A percentile compares a stretch with the other conserved stretches of the same genome.
Conservation (phyloP, 2,113 vertebrate genomes). For the Hoplias malabaricus region DNA sequence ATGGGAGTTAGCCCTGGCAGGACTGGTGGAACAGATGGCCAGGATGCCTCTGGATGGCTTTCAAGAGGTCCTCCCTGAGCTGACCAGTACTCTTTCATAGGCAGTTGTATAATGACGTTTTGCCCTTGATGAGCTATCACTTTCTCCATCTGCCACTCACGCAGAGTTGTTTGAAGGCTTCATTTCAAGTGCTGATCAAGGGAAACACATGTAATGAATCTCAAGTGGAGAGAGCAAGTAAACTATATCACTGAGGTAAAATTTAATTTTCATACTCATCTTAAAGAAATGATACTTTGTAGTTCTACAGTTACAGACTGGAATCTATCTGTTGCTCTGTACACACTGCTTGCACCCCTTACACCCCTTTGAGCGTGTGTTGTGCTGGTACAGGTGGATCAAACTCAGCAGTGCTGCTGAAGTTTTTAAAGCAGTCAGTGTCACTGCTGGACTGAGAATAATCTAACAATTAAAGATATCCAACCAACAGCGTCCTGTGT, state of each 20-base stretch:
- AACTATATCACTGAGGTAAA: background rate
- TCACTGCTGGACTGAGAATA: no score
- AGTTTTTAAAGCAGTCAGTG: no score
- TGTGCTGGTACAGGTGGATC: no score
- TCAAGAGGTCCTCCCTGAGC: slow-evolving; percentile 36
- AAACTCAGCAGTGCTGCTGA: no score
- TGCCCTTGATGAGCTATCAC: slow-evolving; percentile 24
- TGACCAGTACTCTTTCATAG: slow-evolving; percentile 33
- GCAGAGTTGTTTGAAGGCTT: background rate
- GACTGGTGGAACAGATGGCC: slow-evolving; percentile 35
- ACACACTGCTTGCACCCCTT: no score
- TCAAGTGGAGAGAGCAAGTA: background rate
- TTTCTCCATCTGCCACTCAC: slow-evolving; percentile 19
- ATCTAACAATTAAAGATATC: no score
- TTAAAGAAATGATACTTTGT: no score
- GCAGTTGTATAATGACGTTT: slow-evolving; percentile 31
- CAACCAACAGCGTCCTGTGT: no score
- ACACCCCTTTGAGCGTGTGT: no score
- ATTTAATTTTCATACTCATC: background rate
- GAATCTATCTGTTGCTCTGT: no score
- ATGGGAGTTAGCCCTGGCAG: slow-evolving; percentile 35
- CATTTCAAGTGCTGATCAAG: background rate
- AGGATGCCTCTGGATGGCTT: slow-evolving; percentile 48
- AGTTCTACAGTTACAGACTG: no score
- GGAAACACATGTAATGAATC: slow-evolving; percentile 3